phyloP scores from a whole-genome alignment of 2,797 vertebrate species.

The Eleutherodactylus coqui region DNA sequence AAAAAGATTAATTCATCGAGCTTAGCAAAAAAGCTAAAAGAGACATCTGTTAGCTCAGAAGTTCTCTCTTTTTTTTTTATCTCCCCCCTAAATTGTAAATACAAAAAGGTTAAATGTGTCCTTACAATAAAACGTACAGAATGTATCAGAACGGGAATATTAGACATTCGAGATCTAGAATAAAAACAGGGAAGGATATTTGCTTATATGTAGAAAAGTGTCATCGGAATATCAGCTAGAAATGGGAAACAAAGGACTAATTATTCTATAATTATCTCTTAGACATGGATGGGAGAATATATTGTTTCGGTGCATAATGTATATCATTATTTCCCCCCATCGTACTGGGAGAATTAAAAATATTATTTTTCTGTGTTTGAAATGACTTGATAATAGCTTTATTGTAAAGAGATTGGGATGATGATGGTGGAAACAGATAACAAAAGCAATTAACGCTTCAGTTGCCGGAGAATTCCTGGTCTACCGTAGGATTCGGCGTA shows the following conservation, averaged over 20 bases:
- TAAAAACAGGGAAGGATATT: background rate
- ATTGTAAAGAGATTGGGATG: background rate
- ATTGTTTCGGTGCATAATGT: conserved; percentile 10
- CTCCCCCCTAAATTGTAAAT: conserved; percentile 46
- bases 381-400: conserved; percentile 22
- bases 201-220: background rate
- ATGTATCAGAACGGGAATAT: conserved; percentile 48
- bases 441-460: background rate
- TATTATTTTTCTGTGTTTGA: conserved; percentile 13
- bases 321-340: conserved; percentile 39
- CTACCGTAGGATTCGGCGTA: background rate
- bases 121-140: conserved; percentile 65
- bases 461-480: background rate
- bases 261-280: conserved; percentile 46
- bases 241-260: conserved; percentile 10
- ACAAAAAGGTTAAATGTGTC: conserved; percentile 55
- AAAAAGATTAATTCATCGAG: conserved; percentile 64
- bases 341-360: background rate
- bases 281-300: conserved; percentile 25
- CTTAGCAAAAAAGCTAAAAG: conserved; percentile 62
- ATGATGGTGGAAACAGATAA: conserved; percentile 10
- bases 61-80: background rate
- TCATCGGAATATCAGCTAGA: background rate
- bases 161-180: background rate
- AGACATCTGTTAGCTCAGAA: conserved; percentile 62